These are phyloP conservation scores for Coregonus ussuriensis DNA, from an alignment of 2,797 vertebrate genomes.

Conservation along the genomic window DNA sequence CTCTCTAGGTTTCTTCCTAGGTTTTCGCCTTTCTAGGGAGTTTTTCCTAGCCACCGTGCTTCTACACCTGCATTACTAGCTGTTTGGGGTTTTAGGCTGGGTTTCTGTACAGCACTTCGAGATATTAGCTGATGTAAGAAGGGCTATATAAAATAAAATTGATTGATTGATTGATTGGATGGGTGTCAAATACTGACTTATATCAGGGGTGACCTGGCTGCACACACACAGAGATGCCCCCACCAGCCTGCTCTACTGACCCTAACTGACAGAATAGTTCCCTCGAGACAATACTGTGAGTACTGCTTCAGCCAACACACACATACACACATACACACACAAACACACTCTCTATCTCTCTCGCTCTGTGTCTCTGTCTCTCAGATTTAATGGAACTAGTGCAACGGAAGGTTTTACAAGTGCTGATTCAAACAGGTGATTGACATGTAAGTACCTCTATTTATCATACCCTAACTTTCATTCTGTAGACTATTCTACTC, in stretches of 20 bases:
- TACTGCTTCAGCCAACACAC: not conserved
- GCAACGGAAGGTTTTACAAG: not conserved
- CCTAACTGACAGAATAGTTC: not conserved
- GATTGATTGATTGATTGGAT: no score
- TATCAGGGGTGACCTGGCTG: no score
- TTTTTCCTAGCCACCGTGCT: no score
- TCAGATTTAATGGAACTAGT: not conserved
- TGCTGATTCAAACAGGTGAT: conserved; percentile 1
- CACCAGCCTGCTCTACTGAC: not conserved
- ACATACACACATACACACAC: conserved; percentile 1
- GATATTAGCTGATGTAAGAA: no score
- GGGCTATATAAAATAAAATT: no score
- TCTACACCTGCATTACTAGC: no score
- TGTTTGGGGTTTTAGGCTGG: no score
- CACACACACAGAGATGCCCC: not conserved
- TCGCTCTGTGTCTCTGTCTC: not conserved
- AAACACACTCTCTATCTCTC: not conserved
- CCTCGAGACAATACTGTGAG: not conserved
- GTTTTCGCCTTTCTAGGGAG: no score
- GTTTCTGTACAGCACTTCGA: no score
- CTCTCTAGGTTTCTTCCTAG: no score
- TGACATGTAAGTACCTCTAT: not conserved
- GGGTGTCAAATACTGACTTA: no score
- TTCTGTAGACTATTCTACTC: not conserved
- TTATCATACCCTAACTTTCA: not conserved